Evolutionary conservation across 2,888 invertebrate genomes (phyloP).

Genomic region (Torymus auratus): DNA sequence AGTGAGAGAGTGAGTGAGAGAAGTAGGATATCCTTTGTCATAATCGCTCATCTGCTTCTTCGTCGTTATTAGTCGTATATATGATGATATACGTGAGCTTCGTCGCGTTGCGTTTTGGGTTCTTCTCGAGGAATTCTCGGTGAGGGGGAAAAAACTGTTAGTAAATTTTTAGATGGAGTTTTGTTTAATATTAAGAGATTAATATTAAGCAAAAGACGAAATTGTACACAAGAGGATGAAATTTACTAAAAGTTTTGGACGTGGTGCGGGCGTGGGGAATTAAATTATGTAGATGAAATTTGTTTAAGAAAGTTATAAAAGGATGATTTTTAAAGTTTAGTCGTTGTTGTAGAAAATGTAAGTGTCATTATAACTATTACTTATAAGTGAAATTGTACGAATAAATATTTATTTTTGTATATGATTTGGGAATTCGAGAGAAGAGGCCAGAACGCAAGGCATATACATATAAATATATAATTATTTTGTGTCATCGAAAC

Average conservation of each 20-base stretch:
- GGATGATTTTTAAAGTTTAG: neutral
- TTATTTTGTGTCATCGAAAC: conserved; percentile 49
- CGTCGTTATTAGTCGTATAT: conserved; percentile 35
- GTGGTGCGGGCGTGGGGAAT: neutral
- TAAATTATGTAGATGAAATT: too few species aligned
- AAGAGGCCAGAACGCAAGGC: conserved; percentile 32
- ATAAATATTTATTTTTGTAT: too few species aligned
- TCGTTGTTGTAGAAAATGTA: neutral
- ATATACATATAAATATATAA: neutral
- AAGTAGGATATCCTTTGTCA: neutral
- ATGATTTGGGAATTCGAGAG: conserved; percentile 17
- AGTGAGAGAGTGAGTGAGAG: neutral
- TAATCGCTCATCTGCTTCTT: conserved; percentile 46
- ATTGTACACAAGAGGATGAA: neutral
- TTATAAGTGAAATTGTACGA: too few species aligned
- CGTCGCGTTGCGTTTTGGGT: conserved; percentile 27
- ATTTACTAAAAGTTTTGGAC: conserved; percentile 36
- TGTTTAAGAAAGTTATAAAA: too few species aligned
- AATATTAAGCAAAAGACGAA: conserved; percentile 11
- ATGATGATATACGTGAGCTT: conserved; percentile 5
- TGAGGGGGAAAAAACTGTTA: conserved; percentile 9
- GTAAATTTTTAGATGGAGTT: conserved; percentile 31
- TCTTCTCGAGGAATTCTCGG: neutral
- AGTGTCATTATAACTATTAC: too few species aligned
- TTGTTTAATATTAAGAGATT: neutral